These are phyloP conservation scores for Seriola dumerili DNA, from an alignment of 2,113 vertebrate genomes.

Conservation along the genomic window DNA sequence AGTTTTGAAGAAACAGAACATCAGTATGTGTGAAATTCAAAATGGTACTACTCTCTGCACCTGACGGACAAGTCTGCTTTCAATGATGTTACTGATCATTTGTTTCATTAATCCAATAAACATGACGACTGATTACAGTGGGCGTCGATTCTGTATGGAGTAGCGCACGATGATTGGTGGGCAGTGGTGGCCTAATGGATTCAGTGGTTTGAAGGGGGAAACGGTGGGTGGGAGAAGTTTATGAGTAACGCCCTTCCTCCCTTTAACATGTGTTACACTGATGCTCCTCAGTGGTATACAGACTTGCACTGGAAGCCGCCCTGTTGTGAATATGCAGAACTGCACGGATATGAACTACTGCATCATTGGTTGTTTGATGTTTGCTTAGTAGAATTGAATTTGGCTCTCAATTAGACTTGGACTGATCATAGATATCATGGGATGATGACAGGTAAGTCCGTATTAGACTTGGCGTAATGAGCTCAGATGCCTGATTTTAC, in stretches of 20 bases:
- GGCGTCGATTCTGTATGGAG: too few relatives aligned
- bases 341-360: too few relatives aligned
- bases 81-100: background rate
- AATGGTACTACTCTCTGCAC: background rate
- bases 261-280: too few relatives aligned
- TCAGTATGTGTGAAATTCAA: background rate
- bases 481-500: conserved; percentile 8
- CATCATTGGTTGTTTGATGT: background rate
- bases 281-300: too few relatives aligned
- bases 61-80: background rate
- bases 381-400: background rate
- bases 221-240: too few relatives aligned
- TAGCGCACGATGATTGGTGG: too few relatives aligned
- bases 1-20: background rate
- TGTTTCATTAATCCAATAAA: too few relatives aligned
- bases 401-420: background rate
- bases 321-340: background rate
- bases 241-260: too few relatives aligned
- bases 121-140: too few relatives aligned
- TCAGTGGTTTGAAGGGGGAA: too few relatives aligned
- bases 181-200: too few relatives aligned
- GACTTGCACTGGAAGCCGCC: too few relatives aligned
- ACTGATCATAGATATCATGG: background rate
- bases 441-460: conserved; percentile 8
- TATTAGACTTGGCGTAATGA: conserved; percentile 9